Conservation (phyloP, 2,797 vertebrate genomes). For the Alca torda region DNA sequence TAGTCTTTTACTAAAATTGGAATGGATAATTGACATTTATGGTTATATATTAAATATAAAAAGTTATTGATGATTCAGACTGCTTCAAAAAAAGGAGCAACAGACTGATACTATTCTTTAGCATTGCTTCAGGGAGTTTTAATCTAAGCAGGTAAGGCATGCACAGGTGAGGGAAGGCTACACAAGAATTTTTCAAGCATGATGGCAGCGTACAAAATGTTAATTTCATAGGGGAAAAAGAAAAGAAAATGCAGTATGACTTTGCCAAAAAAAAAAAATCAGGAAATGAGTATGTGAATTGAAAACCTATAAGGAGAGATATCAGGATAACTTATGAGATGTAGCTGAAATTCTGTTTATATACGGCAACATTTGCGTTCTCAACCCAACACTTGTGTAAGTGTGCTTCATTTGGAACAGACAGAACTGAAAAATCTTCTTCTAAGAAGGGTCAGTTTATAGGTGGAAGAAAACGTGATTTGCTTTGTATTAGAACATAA, state of each 20-base stretch:
- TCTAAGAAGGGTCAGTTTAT: background rate
- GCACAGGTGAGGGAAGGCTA: background rate
- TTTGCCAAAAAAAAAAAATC: background rate
- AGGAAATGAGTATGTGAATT: background rate
- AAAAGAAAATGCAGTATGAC: background rate
- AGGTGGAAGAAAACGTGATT: background rate
- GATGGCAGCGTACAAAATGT: background rate
- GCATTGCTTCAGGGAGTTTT: background rate
- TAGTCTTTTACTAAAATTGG: background rate
- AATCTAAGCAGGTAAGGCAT: background rate
- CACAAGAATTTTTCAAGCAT: background rate
- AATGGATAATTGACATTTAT: background rate
- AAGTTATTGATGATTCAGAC: background rate
- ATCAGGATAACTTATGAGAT: background rate
- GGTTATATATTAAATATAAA: background rate
- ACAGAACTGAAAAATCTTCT: background rate
- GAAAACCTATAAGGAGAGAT: background rate
- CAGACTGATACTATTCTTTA: background rate
- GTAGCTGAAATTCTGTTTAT: background rate
- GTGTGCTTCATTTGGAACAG: background rate
- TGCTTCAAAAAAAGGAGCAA: background rate
- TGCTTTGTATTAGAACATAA: background rate
- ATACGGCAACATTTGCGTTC: background rate
- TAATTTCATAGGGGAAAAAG: background rate
- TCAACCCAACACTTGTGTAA: background rate